Evolutionary conservation across 2,113 vertebrate genomes (phyloP), one percentile per base, ranked within the genome.

Genomic region (Ploceus nigricollis): DNA sequence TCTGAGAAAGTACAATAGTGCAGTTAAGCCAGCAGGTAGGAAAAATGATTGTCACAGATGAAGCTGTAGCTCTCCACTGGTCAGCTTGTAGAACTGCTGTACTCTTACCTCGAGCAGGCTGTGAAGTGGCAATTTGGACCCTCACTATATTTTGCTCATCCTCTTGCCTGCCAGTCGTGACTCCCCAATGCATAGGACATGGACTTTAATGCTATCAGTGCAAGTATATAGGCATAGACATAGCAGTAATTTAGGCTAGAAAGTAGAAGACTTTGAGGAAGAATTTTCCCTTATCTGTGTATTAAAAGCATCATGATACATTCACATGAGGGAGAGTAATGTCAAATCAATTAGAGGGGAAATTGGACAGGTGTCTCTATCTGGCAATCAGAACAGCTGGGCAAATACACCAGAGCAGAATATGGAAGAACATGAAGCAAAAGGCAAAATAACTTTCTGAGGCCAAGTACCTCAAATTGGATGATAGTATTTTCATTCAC

Each of bases 401-500:
- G 14, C 13, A 47, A 91, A 84, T 58, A 81, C 21, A 81, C 15
- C 42, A n/a, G 70, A 78, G 42, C 27, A 93, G 77, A 82, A 91
- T 9, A 27, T n/a, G 35, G 86, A 53, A 86, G 42, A 39, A 40
- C 25, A 40, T 14, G n/a, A 76, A 94, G 45, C 54, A 89, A 87
- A 87, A 60, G 24, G 47, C 53, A 87, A 95, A 63, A 65, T 40
- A 87, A 64, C 31, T 90, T 94, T 93, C 37, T 85, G 58, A 87
- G 35, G 47, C 78, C 40, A 87, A 94, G 48, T 98, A 99, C 99
- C 99, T 99, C 99, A 98, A 99, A 99, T 27, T 99, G 99, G 89
- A 99, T 98, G 94, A 99, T 98, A 44, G 99, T 99, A 96, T 99
- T 99, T 98, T 99, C 99, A 91, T 99, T 99, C 61, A 99, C 99